Evolutionary conservation across 2,113 vertebrate genomes (phyloP), one percentile per base, ranked within the genome.

Genomic region (Elaphurus davidianus): DNA sequence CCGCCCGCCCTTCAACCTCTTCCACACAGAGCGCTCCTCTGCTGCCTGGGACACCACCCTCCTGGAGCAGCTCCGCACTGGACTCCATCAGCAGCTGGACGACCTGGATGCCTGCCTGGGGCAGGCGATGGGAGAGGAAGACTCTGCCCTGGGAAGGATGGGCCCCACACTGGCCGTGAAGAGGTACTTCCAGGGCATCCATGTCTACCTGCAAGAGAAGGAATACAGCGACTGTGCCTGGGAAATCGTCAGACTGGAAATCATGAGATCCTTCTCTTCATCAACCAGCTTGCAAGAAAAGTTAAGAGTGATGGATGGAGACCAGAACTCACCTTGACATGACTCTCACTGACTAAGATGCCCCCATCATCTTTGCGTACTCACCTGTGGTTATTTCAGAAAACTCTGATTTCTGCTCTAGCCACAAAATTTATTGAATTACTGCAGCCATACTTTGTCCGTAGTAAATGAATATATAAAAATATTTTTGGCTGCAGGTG

Each of bases 161-260:
- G 16, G 25, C 25, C 10, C 47, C 1, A 28, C 1, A 1, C 17
- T 74, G 52, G 5, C 30, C 0, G 0, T 87, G 33, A 87, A 2
- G 76, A 90, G 50, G 5, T 92, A 96, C 84, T 98, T 95, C 62
- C 19, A 9, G 55, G 71, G 55, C 12, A 57, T 88, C 25, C n/a
- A 1, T 7, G 16, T 84, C 30, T 88, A 57, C 28, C 81, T 91
- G 30, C 2, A 79, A 16, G 21, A 76, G 50, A 94, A 96, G 92
- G 47, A 40, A 11, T 47, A 96, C 50, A 90, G 91, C 7, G 23
- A 25, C 27, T 82, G 86, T 7, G 57, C 86, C 55, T 97, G 91
- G 93, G 89, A 94, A 30, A 17, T n/a, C 1, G n/a, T 86, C 81
- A 33, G 54, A 19, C 6, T 64, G 30, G 88, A 94, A 55, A n/a